A percentile compares a stretch with the other conserved stretches of the same genome.
phyloP scores from a whole-genome alignment of 2,888 invertebrate genomes.

The Anoncus sp. region DNA sequence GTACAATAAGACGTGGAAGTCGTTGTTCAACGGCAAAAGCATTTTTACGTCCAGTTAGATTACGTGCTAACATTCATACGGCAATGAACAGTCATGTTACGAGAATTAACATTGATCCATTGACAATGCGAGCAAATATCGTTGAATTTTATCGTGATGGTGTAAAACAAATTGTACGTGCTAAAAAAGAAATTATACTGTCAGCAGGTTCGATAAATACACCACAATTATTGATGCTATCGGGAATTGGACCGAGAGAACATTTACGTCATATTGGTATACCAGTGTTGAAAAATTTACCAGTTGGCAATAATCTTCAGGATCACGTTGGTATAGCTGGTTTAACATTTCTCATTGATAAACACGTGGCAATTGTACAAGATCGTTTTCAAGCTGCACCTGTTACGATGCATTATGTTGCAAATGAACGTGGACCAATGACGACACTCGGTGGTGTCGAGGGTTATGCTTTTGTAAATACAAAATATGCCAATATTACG shows the following conservation, averaged over 20 bases:
- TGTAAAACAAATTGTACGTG: conserved; percentile 88
- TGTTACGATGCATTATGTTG: conserved; percentile 91
- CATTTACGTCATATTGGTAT: conserved; percentile 90
- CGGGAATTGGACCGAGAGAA: conserved; percentile 91
- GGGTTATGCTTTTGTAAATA: conserved; percentile 94
- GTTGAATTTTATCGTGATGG: conserved; percentile 93
- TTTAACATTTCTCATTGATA: conserved; percentile 91
- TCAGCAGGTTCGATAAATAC: conserved; percentile 96
- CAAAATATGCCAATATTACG: conserved; percentile 91
- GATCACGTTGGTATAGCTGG: conserved; percentile 96
- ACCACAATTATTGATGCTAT: conserved; percentile 96
- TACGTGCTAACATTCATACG: conserved; percentile 91
- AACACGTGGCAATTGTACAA: conserved; percentile 93
- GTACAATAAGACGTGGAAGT: conserved; percentile 89
- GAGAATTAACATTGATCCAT: conserved; percentile 89
- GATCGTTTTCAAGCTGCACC: conserved; percentile 91
- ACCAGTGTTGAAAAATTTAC: conserved; percentile 89
- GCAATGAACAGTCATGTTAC: conserved; percentile 93
- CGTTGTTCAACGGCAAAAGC: conserved; percentile 95
- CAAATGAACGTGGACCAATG: conserved; percentile 93
- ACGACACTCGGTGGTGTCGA: conserved; percentile 95
- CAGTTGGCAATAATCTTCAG: conserved; percentile 92
- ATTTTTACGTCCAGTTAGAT: conserved; percentile 91
- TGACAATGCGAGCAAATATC: conserved; percentile 90
- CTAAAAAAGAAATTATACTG: conserved; percentile 93